Percentiles rank a stretch among this genome's conserved stretches.
These are phyloP conservation scores for Emydoidea blandingii DNA, from an alignment of 2,797 vertebrate species.

Conservation along the genomic window DNA sequence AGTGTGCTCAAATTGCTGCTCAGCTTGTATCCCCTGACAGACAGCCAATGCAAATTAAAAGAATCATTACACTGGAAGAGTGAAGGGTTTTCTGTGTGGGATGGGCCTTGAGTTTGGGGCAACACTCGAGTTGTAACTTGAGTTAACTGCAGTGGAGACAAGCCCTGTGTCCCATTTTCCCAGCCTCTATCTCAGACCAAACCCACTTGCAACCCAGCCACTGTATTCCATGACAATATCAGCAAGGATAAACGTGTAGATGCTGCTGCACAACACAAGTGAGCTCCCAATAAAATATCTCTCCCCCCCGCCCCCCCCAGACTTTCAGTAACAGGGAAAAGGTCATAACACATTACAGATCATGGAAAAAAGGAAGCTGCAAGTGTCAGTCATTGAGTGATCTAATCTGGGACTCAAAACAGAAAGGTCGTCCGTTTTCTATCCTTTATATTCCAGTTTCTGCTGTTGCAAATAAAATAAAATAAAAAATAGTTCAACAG, in stretches of 20 bases:
- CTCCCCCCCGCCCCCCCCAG: neutral
- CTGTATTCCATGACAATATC: neutral
- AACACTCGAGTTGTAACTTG: neutral
- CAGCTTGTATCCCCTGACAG: neutral
- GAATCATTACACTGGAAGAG: neutral
- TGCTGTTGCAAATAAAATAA: constrained; percentile 21
- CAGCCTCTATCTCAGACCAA: neutral
- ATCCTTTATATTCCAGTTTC: constrained; percentile 40
- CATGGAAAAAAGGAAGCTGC: constrained; percentile 1
- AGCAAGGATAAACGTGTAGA: neutral
- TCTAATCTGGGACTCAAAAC: constrained; percentile 3
- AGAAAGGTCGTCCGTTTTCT: neutral
- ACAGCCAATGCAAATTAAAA: neutral
- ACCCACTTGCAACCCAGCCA: neutral
- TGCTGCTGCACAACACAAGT: neutral
- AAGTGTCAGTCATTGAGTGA: neutral
- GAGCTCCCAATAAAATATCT: neutral
- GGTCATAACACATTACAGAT: neutral
- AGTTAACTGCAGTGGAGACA: neutral
- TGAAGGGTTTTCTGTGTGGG: neutral
- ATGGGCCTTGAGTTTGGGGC: neutral
- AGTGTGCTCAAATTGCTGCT: neutral
- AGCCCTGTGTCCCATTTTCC: neutral
- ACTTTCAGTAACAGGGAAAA: neutral
- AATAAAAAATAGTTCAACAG: constrained; percentile 47